Percentiles rank a stretch among this genome's conserved stretches.
Evolutionary conservation across 1,140 invertebrate genomes (phyloP).

Genomic region (Zaprionus vittiger): DNA sequence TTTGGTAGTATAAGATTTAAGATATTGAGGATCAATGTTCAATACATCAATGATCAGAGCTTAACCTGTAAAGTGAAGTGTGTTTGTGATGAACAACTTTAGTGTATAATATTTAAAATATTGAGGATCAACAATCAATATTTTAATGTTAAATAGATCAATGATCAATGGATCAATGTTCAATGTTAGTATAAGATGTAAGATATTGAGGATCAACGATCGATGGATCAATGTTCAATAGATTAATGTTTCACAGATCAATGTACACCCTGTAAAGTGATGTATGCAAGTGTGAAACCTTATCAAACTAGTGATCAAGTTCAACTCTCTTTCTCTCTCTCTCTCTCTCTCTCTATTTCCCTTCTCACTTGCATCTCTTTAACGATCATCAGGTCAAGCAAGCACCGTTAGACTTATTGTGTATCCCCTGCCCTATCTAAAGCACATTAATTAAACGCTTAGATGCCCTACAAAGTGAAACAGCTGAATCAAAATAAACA

Average conservation of each 20-base stretch:
- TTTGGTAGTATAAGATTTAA: too few species aligned
- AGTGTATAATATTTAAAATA: too few species aligned
- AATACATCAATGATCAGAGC: too few species aligned
- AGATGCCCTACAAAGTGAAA: slow-evolving; percentile 33
- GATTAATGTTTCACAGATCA: too few species aligned
- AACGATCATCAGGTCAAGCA: neutral
- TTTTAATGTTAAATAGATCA: neutral
- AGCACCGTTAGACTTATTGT: slow-evolving; percentile 23
- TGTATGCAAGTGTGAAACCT: too few species aligned
- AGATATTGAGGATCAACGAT: too few species aligned
- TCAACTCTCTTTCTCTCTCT: neutral
- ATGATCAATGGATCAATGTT: neutral
- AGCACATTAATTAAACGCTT: slow-evolving; percentile 39
- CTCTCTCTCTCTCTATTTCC: slow-evolving; percentile 13
- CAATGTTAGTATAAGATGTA: neutral
- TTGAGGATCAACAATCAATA: neutral
- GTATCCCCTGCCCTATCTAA: slow-evolving; percentile 12
- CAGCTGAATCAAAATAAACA: slow-evolving; percentile 14
- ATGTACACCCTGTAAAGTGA: too few species aligned
- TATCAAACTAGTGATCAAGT: too few species aligned
- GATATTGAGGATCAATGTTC: neutral
- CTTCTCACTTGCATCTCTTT: neutral
- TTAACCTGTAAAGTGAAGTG: too few species aligned
- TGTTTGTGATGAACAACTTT: too few species aligned
- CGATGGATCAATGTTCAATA: too few species aligned